Conservation (phyloP, 2,113 vertebrate species). For the Regulus satrapa region DNA sequence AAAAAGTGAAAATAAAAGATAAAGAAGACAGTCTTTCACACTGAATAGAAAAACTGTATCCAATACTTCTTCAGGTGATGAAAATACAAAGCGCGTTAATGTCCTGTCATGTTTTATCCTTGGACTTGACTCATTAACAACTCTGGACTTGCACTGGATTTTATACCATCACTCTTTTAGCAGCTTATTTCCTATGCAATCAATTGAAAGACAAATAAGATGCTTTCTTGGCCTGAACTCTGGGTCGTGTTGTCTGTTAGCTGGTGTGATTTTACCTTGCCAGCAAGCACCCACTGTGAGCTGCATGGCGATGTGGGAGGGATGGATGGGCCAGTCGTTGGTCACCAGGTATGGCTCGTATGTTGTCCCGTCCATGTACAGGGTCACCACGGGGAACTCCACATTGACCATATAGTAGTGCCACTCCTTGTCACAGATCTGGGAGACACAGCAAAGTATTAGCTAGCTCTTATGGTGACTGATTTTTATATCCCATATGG, state of each 20-base stretch:
- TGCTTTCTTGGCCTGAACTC: background rate
- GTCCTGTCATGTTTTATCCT: background rate
- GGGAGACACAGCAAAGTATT: slow-evolving; percentile 10
- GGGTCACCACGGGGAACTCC: slow-evolving; percentile 90
- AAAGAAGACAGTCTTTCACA: background rate
- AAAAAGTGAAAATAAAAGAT: background rate
- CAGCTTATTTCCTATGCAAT: background rate
- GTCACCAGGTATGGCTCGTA: slow-evolving; percentile 97
- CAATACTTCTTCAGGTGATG: background rate
- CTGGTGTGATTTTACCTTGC: slow-evolving; percentile 83
- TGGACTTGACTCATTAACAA: background rate
- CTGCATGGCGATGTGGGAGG: slow-evolving; percentile 94
- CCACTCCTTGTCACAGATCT: slow-evolving; percentile 99
- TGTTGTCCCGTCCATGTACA: slow-evolving; percentile 92
- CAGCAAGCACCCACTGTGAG: slow-evolving; percentile 96
- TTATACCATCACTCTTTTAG: background rate
- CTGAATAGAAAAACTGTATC: background rate
- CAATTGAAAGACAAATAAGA: accelerated
- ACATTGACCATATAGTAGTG: slow-evolving; percentile 97
- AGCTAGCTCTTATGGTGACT: background rate
- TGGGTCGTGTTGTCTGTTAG: background rate
- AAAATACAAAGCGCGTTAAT: background rate
- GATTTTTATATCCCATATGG: accelerated
- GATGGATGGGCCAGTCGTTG: slow-evolving; percentile 98
- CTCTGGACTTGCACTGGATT: background rate